Conservation (phyloP, 2,797 vertebrate genomes). For the Allobates femoralis region DNA sequence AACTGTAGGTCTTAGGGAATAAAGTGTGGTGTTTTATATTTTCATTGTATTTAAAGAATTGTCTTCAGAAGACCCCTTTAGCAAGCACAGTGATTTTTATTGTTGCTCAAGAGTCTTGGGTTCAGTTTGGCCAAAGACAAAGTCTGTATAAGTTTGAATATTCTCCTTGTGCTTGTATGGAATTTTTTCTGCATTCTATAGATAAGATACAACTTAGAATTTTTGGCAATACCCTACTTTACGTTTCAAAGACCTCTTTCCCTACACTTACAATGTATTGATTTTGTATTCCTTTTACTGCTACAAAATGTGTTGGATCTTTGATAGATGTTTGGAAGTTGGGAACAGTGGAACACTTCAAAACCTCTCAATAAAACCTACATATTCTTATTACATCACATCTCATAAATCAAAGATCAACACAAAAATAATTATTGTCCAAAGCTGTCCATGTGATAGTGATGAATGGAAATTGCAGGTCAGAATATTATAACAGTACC, state of each 20-base stretch:
- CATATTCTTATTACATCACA: slow-evolving; percentile 20
- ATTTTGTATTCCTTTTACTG: no score
- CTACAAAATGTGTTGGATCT: neutral
- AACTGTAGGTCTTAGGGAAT: no score
- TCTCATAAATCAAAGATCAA: slow-evolving; percentile 25
- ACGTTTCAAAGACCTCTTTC: no score
- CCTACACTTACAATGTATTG: no score
- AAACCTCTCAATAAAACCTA: neutral
- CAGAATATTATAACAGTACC: slow-evolving; percentile 47
- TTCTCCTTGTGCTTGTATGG: no score
- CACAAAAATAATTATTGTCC: slow-evolving; percentile 3
- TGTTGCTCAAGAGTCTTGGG: no score
- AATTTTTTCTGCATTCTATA: no score
- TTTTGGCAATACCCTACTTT: no score
- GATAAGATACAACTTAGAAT: no score
- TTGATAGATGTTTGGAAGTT: neutral
- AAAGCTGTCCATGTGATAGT: slow-evolving; percentile 2
- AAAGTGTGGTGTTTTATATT: neutral
- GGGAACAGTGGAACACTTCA: neutral
- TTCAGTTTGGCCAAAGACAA: no score
- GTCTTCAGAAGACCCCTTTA: neutral
- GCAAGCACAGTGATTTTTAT: no score
- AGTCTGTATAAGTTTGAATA: no score
- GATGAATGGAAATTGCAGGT: slow-evolving; percentile 30
- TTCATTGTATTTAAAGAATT: neutral